Base-by-base conservation (phyloP, 2,113 vertebrate genomes). In the Clinocottus analis region DNA sequence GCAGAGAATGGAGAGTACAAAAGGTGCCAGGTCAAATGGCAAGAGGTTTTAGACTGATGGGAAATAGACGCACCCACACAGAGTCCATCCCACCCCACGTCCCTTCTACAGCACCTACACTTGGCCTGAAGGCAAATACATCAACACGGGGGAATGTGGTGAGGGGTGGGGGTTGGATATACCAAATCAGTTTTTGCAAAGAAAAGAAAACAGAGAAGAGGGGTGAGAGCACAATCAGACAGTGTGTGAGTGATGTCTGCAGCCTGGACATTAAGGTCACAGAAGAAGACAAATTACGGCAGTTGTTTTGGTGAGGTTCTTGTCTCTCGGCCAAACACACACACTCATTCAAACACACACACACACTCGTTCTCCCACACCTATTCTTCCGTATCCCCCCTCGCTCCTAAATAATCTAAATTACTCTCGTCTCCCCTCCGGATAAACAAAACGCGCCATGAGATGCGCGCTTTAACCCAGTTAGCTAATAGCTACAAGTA, bases 401-500 rank as follows among this genome's bases (percentile, higher is more conserved):
- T n/a, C n/a, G n/a, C n/a, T 25, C 51, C 51, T 25, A 25, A 53
- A 53, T 75, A 62, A 19, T 66, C 31, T 60, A 33, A 77, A 83
- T 82, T 21, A 69, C 78, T 85, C 35, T 74, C 70, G 45, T 70
- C 64, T 82, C 72, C 72, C 86, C 61, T 80, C 65, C 10, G 8
- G 81, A 85, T 55, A 64, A 77, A 64, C 31, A 58, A 71, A 69
- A 79, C 35, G 31, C 29, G 66, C 70, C 65, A 69, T 17, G 60
- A 77, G 82, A 81, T 9, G 3, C 53, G 75, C 2, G 72, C 60
- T 88, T 88, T 83, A 86, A 91, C 92, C 91, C 85, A 90, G 33
- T 85, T 90, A 87, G 82, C 79, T 56, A 63, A 84, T 89, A 86
- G 83, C 80, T 49, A 62, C 85, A 72, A 69, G 65, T 88, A 92